These are phyloP conservation scores for Leptarthrus brevirostris DNA, from an alignment of 2,888 invertebrate genomes.

Conservation along the genomic window DNA sequence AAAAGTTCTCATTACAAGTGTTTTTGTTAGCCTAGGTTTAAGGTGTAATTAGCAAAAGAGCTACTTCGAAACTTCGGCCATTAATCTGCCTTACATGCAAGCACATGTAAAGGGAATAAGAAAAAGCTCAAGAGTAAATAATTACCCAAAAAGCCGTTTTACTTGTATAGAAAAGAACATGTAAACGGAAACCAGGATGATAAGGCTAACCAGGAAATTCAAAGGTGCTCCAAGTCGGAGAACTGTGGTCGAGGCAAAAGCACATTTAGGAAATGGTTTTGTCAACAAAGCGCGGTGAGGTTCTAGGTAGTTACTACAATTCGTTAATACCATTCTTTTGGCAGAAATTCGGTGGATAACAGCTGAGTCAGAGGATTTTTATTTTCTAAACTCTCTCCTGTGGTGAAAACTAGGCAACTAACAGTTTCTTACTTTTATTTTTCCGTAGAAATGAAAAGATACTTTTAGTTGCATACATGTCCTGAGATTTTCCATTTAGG, in stretches of 20 bases:
- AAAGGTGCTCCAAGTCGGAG: slow-evolving; percentile 1
- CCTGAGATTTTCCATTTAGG: too few species aligned
- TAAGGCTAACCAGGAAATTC: background rate
- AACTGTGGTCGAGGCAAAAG: slow-evolving; percentile 12
- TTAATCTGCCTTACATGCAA: slow-evolving; percentile 22
- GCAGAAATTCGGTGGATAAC: too few species aligned
- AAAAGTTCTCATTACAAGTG: background rate
- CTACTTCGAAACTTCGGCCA: slow-evolving; percentile 9
- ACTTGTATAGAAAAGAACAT: background rate
- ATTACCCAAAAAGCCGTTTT: background rate
- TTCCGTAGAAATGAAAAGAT: too few species aligned
- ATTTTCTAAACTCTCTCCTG: too few species aligned
- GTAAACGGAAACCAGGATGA: too few species aligned
- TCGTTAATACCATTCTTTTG: too few species aligned
- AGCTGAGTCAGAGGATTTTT: too few species aligned
- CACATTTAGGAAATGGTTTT: slow-evolving; percentile 25
- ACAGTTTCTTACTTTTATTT: too few species aligned
- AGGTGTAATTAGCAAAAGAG: slow-evolving; percentile 24
- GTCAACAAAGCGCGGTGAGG: slow-evolving; percentile 1
- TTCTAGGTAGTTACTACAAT: too few species aligned
- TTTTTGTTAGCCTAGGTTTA: background rate
- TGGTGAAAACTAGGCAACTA: too few species aligned
- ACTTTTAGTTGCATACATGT: too few species aligned
- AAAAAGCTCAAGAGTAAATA: slow-evolving; percentile 13
- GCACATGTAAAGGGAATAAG: background rate